Conservation (phyloP, 1,140 invertebrate species). For the Steinernema feltiae region DNA sequence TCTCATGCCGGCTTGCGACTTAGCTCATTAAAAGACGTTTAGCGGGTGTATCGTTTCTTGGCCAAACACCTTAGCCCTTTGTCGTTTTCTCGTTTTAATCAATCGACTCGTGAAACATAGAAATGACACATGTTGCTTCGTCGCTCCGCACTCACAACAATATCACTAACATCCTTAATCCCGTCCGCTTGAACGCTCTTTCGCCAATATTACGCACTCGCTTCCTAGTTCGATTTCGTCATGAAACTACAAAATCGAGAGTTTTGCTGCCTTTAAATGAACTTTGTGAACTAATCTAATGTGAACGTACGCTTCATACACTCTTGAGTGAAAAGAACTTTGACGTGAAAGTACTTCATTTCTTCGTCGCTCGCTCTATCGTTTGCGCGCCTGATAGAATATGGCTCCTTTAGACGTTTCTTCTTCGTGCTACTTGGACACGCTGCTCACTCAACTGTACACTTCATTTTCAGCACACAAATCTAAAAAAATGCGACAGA, state of each 20-base stretch:
- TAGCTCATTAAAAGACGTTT: slow-evolving; percentile 14
- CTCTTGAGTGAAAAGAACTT: no score
- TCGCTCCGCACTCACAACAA: neutral
- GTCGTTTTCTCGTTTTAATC: neutral
- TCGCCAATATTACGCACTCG: neutral
- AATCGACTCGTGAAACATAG: neutral
- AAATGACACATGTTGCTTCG: neutral
- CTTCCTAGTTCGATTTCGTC: no score
- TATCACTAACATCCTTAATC: neutral
- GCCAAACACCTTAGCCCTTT: neutral
- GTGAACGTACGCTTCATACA: no score
- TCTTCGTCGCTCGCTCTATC: no score
- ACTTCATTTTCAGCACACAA: slow-evolving; percentile 42
- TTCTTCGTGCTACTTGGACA: neutral
- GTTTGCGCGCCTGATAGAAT: neutral
- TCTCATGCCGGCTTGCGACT: neutral
- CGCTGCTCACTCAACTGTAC: neutral
- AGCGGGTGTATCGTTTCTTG: neutral
- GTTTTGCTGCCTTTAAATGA: no score
- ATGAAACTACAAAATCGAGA: no score
- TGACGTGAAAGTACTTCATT: no score
- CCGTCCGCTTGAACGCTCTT: neutral
- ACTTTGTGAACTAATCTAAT: neutral
- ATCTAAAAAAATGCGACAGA: slow-evolving; percentile 53
- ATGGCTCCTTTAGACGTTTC: slow-evolving; percentile 16